Percentiles rank a stretch among this genome's conserved stretches.
phyloP scores from a whole-genome alignment of 2,888 invertebrate genomes.

The Drosophila maculinotata region DNA sequence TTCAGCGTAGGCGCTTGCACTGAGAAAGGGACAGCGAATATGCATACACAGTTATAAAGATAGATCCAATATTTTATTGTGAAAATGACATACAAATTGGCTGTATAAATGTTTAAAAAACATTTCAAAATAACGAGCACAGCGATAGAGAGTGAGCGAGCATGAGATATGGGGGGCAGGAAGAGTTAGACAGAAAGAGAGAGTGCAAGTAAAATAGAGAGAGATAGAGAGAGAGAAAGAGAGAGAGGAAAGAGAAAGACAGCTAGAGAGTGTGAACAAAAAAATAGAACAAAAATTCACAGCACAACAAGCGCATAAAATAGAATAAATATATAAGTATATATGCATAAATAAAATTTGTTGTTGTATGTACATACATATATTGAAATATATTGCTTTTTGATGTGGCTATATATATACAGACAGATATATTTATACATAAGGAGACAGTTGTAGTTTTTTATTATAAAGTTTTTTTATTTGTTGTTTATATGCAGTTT shows the following conservation, averaged over 20 bases:
- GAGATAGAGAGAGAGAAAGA: conserved; percentile 3
- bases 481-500: conserved; percentile 43
- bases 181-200: conserved; percentile 14
- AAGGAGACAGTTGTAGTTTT: conserved; percentile 21
- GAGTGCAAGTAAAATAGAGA: conserved; percentile 4
- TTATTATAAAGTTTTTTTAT: conserved; percentile 36
- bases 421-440: conserved; percentile 1
- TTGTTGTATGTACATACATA: conserved; percentile 16
- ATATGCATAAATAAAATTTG: conserved; percentile 26
- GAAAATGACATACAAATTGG: conserved; percentile 62
- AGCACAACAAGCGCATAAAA: conserved; percentile 75
- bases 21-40: conserved; percentile 26
- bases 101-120: conserved; percentile 62
- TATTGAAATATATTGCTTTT: conserved; percentile 15
- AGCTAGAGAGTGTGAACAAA: conserved; percentile 19
- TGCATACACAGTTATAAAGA: conserved; percentile 35
- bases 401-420: conserved; percentile 16
- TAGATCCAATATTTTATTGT: conserved; percentile 56
- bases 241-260: conserved; percentile 6
- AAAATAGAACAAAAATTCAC: conserved; percentile 61
- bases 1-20: conserved; percentile 53
- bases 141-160: conserved; percentile 22
- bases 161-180: conserved; percentile 6
- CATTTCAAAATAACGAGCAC: conserved; percentile 54
- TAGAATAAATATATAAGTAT: conserved; percentile 50